These are phyloP conservation scores for Leptura quadrifasciata DNA, from an alignment of 2,888 invertebrate species.

Conservation along the genomic window DNA sequence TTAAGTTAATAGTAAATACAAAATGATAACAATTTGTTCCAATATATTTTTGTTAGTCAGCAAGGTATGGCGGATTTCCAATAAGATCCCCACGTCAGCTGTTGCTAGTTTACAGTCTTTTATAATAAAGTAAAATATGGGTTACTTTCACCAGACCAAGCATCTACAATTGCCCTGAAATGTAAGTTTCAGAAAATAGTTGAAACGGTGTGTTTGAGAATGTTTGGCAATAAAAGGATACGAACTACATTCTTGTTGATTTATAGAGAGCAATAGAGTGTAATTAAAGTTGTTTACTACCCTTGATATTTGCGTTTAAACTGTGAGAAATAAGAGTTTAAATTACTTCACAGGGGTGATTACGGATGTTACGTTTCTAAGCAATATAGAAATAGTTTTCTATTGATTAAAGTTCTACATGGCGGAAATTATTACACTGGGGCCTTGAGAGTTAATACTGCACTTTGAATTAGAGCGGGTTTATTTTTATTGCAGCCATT, in stretches of 20 bases:
- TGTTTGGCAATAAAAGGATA: constrained; percentile 1
- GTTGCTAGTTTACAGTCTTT: no score
- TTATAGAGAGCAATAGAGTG: not conserved
- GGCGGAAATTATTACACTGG: no score
- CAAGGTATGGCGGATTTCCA: no score
- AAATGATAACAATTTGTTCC: no score
- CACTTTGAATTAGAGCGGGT: no score
- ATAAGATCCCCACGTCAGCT: no score
- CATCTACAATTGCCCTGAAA: not conserved
- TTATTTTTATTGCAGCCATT: no score
- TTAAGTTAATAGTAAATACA: no score
- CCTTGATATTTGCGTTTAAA: not conserved
- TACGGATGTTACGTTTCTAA: not conserved
- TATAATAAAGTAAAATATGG: no score
- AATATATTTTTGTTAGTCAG: no score
- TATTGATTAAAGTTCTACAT: constrained; percentile 21
- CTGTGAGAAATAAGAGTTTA: constrained; percentile 3
- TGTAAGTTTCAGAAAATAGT: not conserved
- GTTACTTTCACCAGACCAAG: no score
- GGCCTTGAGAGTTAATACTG: no score
- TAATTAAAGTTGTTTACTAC: constrained; percentile 8
- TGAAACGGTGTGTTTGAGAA: not conserved
- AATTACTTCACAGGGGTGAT: constrained; percentile 8
- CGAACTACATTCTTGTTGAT: not conserved
- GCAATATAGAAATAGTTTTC: constrained; percentile 14